phyloP scores from a whole-genome alignment of 2,888 invertebrate species.

The Pelosia muscerda region DNA sequence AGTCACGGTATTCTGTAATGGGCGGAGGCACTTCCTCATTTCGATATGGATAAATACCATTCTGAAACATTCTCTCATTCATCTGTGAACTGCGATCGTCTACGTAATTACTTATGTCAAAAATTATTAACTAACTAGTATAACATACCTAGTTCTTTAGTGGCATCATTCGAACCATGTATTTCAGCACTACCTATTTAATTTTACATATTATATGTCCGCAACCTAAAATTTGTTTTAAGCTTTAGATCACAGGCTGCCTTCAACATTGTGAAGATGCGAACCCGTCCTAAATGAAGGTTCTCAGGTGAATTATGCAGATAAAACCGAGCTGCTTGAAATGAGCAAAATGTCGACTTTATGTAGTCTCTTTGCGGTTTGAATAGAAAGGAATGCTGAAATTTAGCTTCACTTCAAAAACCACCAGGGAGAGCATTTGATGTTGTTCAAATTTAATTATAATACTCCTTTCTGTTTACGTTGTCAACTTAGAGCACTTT shows the following conservation, averaged over 20 bases:
- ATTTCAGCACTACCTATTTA: no score
- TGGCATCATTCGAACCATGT: no score
- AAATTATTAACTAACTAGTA: no score
- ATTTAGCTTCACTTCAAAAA: conserved; percentile 28
- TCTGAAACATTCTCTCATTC: no score
- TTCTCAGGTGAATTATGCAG: conserved; percentile 17
- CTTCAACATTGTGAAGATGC: neutral
- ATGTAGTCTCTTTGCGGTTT: conserved; percentile 34
- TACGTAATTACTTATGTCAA: no score
- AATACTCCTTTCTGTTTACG: conserved; percentile 18
- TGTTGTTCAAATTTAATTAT: conserved; percentile 37
- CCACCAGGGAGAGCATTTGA: conserved; percentile 27
- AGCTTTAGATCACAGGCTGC: neutral
- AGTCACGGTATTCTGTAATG: no score
- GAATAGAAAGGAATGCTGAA: conserved; percentile 31
- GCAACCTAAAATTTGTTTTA: neutral
- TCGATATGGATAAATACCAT: no score
- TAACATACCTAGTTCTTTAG: no score
- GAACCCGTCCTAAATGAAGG: neutral
- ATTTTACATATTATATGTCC: no score
- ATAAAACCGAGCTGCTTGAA: conserved; percentile 26
- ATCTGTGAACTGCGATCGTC: no score
- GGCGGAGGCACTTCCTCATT: no score
- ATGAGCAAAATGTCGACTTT: conserved; percentile 33
- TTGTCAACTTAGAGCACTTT: neutral